Conservation (phyloP, 1,140 invertebrate species). For the Apis laboriosa region DNA sequence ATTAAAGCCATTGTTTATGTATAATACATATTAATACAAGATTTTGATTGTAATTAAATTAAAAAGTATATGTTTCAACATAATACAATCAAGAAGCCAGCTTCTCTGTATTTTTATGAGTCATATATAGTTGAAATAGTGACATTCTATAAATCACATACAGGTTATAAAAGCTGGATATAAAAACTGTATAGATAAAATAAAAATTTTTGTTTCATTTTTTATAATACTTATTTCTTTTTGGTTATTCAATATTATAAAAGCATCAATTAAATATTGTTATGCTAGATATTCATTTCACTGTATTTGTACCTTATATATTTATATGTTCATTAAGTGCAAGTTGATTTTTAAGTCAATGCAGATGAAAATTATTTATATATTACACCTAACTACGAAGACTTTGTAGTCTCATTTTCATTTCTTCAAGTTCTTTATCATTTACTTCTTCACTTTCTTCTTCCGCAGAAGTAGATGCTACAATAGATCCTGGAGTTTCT, state of each 20-base stretch:
- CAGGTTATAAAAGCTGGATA: constrained; percentile 45
- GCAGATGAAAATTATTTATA: constrained; percentile 50
- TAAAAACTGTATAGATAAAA: constrained; percentile 33
- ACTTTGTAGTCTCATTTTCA: constrained; percentile 92
- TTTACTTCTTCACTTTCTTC: constrained; percentile 82
- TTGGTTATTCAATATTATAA: constrained; percentile 14
- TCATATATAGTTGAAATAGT: not conserved
- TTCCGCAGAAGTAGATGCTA: constrained; percentile 81
- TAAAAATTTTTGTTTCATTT: constrained; percentile 16
- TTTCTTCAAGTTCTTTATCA: constrained; percentile 91
- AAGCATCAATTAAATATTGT: constrained; percentile 10
- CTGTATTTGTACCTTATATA: constrained; percentile 35
- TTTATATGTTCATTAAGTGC: constrained; percentile 28
- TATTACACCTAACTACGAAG: constrained; percentile 86
- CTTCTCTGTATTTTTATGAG: constrained; percentile 32
- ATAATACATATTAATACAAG: constrained; percentile 43
- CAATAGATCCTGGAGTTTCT: constrained; percentile 83
- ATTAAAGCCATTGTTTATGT: constrained; percentile 32
- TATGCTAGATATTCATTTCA: constrained; percentile 17
- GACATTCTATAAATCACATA: not conserved
- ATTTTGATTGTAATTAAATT: constrained; percentile 32
- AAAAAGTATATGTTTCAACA: constrained; percentile 15
- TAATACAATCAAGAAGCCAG: constrained; percentile 49
- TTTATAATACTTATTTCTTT: constrained; percentile 18
- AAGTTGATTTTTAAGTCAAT: constrained; percentile 43